Evolutionary conservation across 2,888 invertebrate genomes (phyloP), one percentile per base, ranked within the genome.

Genomic region (Acleris holmiana): DNA sequence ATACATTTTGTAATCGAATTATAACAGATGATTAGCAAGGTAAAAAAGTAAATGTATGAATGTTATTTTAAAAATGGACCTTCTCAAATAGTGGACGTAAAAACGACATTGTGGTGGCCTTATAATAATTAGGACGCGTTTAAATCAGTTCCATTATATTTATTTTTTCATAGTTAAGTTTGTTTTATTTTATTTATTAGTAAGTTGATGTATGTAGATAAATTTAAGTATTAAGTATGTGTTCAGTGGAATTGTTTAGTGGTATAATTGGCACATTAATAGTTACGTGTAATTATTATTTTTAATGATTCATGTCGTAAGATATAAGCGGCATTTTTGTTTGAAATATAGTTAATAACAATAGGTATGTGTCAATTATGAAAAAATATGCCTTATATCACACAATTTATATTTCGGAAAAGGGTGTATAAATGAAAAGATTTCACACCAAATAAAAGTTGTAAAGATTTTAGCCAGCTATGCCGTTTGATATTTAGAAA

Each of bases 81-180:
- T 46, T 44, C 18, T 40, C 4, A 40, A 58, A 48, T 47, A 47
- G 23, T 59, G 44, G 58, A 58, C 48, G 41, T 64, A 44, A 48
- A 48, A 21, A 2, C 35, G 40, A 51, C 51, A 8, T 49, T 41
- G 35, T 19, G 25, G 61, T 54, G 59, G 58, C 64, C 59, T 59
- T 59, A 54, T 19, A 44, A 41, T 50, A 10, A 21, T 35, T 48
- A 21, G 17, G 41, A 40, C 21, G 71, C 69, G 74, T 71, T 77
- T 73, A 75, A 72, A 75, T 53, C 10, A 56, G 51, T 61, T 64
- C 61, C 53, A 57, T 60, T 65, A 44, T 66, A 44, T 67, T 63
- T 49, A 68, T 66, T 62, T 60, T 35, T 55, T 60, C 35, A 46
- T 64, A 66, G 57, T 67, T 67, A 66, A 62, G 58, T 66, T 68